Conservation (phyloP, 2,113 vertebrate species). For the Hippocampus zosterae region DNA sequence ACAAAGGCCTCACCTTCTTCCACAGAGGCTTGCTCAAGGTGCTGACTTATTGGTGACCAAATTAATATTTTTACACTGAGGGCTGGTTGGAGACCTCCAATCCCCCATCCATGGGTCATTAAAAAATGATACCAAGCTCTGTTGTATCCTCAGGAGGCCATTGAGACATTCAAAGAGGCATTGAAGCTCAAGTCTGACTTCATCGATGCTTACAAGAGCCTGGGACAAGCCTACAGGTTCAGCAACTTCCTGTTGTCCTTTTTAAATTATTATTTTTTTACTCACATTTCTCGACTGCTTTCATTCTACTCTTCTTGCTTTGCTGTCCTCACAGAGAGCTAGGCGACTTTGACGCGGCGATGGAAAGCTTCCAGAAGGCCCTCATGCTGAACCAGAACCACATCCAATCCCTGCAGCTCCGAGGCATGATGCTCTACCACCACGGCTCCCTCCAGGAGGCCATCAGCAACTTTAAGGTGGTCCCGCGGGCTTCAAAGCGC, state of each 20-base stretch:
- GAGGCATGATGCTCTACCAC: slow-evolving; percentile 97
- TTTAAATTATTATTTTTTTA: not conserved
- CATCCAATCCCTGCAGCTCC: slow-evolving; percentile 91
- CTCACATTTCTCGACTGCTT: not conserved
- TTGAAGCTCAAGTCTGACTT: slow-evolving; percentile 93
- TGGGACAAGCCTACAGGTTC: slow-evolving; percentile 96
- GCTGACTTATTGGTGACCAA: slow-evolving; percentile 5
- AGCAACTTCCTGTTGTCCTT: not conserved
- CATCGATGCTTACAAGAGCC: slow-evolving; percentile 95
- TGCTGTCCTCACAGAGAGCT: slow-evolving; percentile 76
- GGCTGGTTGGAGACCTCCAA: no score
- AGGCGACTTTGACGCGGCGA: slow-evolving; percentile 93
- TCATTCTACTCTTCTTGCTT: not conserved
- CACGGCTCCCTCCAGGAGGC: slow-evolving; percentile 92
- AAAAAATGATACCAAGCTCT: not conserved
- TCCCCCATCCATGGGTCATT: no score
- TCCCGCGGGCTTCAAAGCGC: not conserved
- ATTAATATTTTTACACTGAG: no score
- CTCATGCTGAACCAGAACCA: slow-evolving; percentile 95
- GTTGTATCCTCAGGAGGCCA: slow-evolving; percentile 81
- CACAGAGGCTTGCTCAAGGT: slow-evolving; percentile 97
- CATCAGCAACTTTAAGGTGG: slow-evolving; percentile 92
- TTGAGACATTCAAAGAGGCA: slow-evolving; percentile 95
- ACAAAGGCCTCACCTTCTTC: slow-evolving; percentile 97
- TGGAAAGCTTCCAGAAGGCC: slow-evolving; percentile 95